Conservation (phyloP, 2,888 invertebrate species). For the Eristalis arbustorum region DNA sequence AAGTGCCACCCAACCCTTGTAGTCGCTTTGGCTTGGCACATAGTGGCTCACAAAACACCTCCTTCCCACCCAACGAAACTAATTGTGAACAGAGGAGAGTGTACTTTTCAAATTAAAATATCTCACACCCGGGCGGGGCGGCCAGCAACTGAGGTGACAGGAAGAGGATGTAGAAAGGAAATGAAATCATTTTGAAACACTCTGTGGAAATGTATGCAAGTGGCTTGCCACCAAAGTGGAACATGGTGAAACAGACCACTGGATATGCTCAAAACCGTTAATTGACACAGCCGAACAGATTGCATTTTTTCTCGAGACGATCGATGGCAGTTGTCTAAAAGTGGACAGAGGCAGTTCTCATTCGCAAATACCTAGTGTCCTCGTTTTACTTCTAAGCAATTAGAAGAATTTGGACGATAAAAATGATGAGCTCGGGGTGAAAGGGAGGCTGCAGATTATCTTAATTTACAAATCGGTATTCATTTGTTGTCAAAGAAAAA, state of each 20-base stretch:
- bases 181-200: conserved; percentile 9
- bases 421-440: too few species aligned
- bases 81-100: conserved; percentile 63
- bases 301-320: neutral
- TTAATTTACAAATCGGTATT: too few species aligned
- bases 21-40: neutral
- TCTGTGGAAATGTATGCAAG: conserved; percentile 45
- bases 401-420: too few species aligned
- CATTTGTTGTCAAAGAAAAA: too few species aligned
- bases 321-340: too few species aligned
- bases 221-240: neutral
- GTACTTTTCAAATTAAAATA: conserved; percentile 68
- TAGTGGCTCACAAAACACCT: neutral
- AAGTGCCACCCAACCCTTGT: neutral
- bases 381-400: too few species aligned
- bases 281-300: neutral
- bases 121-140: conserved; percentile 2
- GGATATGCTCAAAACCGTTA: neutral
- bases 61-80: conserved; percentile 51
- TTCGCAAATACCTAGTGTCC: too few species aligned
- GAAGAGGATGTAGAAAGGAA: neutral
- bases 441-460: too few species aligned
- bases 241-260: neutral
- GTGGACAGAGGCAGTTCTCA: too few species aligned
- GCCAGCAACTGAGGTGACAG: neutral